Base-by-base conservation (phyloP, 2,888 invertebrate species). In the Anorthoa munda region DNA sequence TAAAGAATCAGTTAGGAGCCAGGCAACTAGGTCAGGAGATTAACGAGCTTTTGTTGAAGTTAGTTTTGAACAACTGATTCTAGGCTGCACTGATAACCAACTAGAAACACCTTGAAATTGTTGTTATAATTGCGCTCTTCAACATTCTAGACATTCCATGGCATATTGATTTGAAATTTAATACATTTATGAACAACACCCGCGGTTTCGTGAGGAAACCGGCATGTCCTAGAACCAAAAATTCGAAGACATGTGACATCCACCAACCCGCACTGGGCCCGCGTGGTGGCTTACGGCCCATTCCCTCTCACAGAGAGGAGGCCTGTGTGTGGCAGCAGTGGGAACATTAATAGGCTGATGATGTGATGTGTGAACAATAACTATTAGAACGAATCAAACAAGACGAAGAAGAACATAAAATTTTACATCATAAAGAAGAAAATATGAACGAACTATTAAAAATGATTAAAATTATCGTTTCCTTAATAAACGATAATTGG, bases 1-100 rank as follows among this genome's bases (percentile, higher is more conserved):
- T 69, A 72, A 46, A 69, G 71, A 69, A 84, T 79, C 31, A 2
- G 12, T 13, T 58, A 65, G 18, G 53, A 75, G 73, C 50, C 39
- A 70, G 51, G 75, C 31, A 63, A 68, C 50, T 74, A 68, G 82
- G 75, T 72, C 61, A 84, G 12, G 13, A 74, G 68, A 81, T 78
- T 81, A 84, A 76, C 69, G 39, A 75, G 73, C 63, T 75, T 84
- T 78, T 81, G 63, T 78, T 82, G 46, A 59, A 66, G 48, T 66
- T 26, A 70, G 76, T 60, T 82, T 73, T 71, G 13, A 70, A 76
- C 56, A 48, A 64, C 51, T 61, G 63, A 72, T 82, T 85, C 73
- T 76, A 74, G 58, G 59, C 23, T 73, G 48, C 45, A 66, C 65
- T 72, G 70, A 85, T 82, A 82, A 77, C 58, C n/a, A 58, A 69